These are phyloP conservation scores for Drosophila anceps DNA, from an alignment of 2,888 invertebrate species.

Conservation along the genomic window DNA sequence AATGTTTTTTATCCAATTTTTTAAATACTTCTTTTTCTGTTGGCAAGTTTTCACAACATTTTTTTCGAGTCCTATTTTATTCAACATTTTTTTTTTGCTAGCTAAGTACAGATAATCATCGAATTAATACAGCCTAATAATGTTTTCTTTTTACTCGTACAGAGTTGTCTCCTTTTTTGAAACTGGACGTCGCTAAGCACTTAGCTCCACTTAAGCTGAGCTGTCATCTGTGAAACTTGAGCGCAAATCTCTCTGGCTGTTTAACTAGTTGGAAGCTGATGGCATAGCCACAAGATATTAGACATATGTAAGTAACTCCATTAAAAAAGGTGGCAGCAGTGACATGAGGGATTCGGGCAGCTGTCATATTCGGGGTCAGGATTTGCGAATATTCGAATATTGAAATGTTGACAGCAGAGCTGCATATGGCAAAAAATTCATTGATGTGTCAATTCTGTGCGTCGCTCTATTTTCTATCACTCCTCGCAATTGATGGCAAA, in stretches of 20 bases:
- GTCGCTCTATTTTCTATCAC: too few species aligned
- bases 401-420: constrained; percentile 45
- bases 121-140: not conserved
- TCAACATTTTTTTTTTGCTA: not conserved
- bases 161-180: not conserved
- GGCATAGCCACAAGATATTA: constrained; percentile 7
- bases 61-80: not conserved
- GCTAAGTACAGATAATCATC: not conserved
- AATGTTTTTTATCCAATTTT: not conserved
- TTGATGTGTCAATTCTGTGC: constrained; percentile 27
- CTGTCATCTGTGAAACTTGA: constrained; percentile 40
- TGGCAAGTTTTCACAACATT: too few species aligned
- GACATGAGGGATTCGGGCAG: constrained; percentile 36
- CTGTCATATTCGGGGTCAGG: constrained; percentile 67
- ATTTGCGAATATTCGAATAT: constrained; percentile 49
- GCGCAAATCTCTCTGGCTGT: constrained; percentile 25
- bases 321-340: constrained; percentile 23
- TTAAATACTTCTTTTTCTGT: not conserved
- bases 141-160: not conserved
- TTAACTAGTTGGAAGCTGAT: constrained; percentile 40
- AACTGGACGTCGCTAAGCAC: not conserved
- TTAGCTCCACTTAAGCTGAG: constrained; percentile 38
- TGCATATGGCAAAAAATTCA: constrained; percentile 16
- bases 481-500: not conserved
- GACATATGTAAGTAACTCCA: constrained; percentile 27